phyloP scores from a whole-genome alignment of 53 echinoderm and acorn worm genomes.

The Antedon mediterranea region DNA sequence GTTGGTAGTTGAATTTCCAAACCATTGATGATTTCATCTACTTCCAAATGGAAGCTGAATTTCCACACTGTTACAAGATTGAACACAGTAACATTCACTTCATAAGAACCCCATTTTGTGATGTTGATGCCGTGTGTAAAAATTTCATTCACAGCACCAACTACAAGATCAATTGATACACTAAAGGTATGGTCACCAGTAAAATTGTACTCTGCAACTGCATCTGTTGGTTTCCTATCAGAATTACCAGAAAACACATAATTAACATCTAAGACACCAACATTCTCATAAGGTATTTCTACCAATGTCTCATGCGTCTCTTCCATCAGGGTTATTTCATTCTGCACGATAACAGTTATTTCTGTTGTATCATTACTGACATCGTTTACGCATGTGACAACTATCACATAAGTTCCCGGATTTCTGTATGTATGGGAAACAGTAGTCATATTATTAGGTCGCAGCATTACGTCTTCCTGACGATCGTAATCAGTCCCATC shows the following conservation, averaged over 20 bases:
- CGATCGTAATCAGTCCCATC: slow-evolving; percentile 29
- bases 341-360: slow-evolving; percentile 66
- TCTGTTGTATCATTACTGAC: slow-evolving; percentile 55
- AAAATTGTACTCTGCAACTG: slow-evolving; percentile 45
- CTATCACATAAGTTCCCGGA: slow-evolving; percentile 58
- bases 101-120: slow-evolving; percentile 48
- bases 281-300: slow-evolving; percentile 44
- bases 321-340: slow-evolving; percentile 50
- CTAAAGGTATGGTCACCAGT: neutral
- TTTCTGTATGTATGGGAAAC: slow-evolving; percentile 53
- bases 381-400: slow-evolving; percentile 43
- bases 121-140: neutral
- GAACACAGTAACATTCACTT: slow-evolving; percentile 50
- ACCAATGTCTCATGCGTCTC: slow-evolving; percentile 57
- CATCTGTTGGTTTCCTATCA: slow-evolving; percentile 62
- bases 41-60: slow-evolving; percentile 55
- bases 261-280: slow-evolving; percentile 44
- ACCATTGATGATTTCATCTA: slow-evolving; percentile 59
- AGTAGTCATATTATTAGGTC: slow-evolving; percentile 27
- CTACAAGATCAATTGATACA: neutral
- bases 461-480: slow-evolving; percentile 36
- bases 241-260: slow-evolving; percentile 45
- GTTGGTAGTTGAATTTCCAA: slow-evolving; percentile 17
- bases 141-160: neutral
- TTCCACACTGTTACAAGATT: slow-evolving; percentile 77